A percentile compares a stretch with the other conserved stretches of the same genome.
These are phyloP conservation scores for Callosobruchus maculatus DNA, from an alignment of 2,888 invertebrate species.

Conservation along the genomic window DNA sequence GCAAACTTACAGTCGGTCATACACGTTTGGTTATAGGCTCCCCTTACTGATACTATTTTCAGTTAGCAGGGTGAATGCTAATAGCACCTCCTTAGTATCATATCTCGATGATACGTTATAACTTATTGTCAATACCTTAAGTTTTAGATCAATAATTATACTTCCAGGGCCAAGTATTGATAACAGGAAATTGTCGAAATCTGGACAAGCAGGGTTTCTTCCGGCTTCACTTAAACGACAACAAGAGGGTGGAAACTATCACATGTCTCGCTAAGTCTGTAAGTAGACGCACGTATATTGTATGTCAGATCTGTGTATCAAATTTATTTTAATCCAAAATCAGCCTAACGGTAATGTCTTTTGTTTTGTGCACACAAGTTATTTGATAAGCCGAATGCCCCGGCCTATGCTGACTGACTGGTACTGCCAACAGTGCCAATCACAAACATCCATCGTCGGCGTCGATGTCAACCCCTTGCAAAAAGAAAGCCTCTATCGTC, in stretches of 20 bases:
- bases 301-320: background rate
- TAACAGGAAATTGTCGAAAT: constrained; percentile 53
- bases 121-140: background rate
- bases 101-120: too few species aligned
- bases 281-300: constrained; percentile 20
- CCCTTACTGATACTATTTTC: too few species aligned
- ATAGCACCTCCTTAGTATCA: too few species aligned
- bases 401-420: too few species aligned
- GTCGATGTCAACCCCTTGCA: too few species aligned
- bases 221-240: constrained; percentile 56
- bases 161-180: constrained; percentile 55
- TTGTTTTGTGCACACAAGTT: constrained; percentile 5
- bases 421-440: too few species aligned
- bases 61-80: too few species aligned
- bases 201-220: constrained; percentile 55
- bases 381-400: too few species aligned
- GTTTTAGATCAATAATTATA: background rate
- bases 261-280: constrained; percentile 60
- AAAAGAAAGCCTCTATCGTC: too few species aligned
- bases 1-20: too few species aligned
- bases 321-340: background rate
- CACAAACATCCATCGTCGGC: too few species aligned
- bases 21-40: too few species aligned
- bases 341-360: background rate
- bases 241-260: constrained; percentile 56